Conservation (phyloP, 2,113 vertebrate genomes). For the Triplophysa dalaica region DNA sequence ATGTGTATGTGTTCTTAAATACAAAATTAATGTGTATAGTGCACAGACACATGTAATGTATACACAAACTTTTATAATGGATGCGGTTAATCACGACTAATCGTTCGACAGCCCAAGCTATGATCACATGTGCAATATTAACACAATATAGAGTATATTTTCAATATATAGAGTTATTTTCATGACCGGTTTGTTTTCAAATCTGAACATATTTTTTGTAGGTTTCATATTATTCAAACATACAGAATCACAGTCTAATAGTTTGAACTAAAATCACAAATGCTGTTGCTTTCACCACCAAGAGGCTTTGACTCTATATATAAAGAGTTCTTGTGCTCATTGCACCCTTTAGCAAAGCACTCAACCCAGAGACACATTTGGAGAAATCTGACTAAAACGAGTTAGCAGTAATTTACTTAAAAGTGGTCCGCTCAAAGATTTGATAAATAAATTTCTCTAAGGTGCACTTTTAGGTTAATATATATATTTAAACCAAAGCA, state of each 20-base stretch:
- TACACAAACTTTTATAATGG: too few relatives aligned
- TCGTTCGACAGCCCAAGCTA: too few relatives aligned
- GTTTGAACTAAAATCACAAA: not conserved
- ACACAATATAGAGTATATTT: too few relatives aligned
- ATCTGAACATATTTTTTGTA: not conserved
- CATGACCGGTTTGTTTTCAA: too few relatives aligned
- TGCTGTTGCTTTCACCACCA: not conserved
- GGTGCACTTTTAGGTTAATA: not conserved
- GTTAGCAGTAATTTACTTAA: not conserved
- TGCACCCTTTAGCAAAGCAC: constrained; percentile 13
- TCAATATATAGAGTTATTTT: too few relatives aligned
- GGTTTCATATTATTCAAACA: not conserved
- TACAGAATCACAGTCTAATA: not conserved
- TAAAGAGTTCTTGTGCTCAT: not conserved
- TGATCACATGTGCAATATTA: too few relatives aligned
- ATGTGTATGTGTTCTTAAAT: too few relatives aligned
- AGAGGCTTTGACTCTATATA: not conserved
- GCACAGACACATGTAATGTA: too few relatives aligned
- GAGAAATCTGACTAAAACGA: not conserved
- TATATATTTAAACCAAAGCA: too few relatives aligned
- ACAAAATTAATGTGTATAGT: too few relatives aligned
- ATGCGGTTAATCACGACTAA: too few relatives aligned
- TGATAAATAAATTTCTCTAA: not conserved
- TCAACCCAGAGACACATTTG: constrained; percentile 7
- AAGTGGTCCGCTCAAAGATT: not conserved